phyloP scores from a whole-genome alignment of 2,797 vertebrate species.

The Brotula barbata region DNA sequence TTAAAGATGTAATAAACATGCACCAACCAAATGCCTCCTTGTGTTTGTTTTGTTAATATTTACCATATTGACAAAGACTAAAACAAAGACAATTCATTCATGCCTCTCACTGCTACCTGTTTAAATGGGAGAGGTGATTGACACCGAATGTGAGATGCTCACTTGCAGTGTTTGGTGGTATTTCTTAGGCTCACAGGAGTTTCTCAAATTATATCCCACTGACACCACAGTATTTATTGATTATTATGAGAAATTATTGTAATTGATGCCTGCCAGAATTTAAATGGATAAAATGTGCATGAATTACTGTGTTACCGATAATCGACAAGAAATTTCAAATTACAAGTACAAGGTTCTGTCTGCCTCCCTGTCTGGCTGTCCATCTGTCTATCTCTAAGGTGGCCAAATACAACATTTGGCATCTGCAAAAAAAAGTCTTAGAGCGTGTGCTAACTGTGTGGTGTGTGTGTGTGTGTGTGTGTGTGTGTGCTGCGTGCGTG shows the following conservation, averaged over 20 bases:
- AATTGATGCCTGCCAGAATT: not conserved
- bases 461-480: slow-evolving; percentile 23
- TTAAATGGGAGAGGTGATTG: no score
- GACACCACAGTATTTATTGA: no score
- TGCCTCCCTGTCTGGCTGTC: slow-evolving; percentile 53
- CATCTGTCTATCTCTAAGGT: slow-evolving; percentile 65
- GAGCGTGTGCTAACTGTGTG: slow-evolving; percentile 28
- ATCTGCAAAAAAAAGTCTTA: slow-evolving; percentile 49
- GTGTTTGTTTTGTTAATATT: no score
- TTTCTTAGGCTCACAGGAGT: no score
- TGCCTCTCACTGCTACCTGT: no score
- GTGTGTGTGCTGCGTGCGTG: slow-evolving; percentile 8
- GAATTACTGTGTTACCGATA: slow-evolving; percentile 18
- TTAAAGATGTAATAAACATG: no score
- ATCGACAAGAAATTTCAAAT: slow-evolving; percentile 39
- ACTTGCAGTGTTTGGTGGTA: no score
- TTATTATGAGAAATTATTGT: not conserved
- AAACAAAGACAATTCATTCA: no score
- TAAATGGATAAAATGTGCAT: slow-evolving; percentile 3
- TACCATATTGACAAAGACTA: no score
- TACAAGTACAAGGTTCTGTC: slow-evolving; percentile 40
- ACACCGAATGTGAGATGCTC: no score
- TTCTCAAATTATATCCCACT: no score
- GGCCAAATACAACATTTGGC: slow-evolving; percentile 68
- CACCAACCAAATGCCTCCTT: no score